A percentile compares a stretch with the other conserved stretches of the same genome.
Evolutionary conservation across 2,113 vertebrate species (phyloP).

Genomic region (Aegypius monachus): DNA sequence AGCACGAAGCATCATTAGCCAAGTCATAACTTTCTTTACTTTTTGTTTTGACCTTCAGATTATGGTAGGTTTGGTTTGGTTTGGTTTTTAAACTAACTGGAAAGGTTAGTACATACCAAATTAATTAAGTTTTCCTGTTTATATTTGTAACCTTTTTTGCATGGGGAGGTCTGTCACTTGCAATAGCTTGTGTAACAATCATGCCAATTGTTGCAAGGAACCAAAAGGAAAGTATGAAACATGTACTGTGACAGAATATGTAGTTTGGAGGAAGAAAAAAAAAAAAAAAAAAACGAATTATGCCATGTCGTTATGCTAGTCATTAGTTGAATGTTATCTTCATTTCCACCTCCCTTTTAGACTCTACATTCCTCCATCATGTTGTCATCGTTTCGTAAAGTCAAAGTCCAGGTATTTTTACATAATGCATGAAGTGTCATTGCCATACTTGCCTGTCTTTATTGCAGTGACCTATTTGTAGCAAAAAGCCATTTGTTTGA

Average conservation of each 20-base stretch:
- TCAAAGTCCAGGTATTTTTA: slow-evolving; percentile 88
- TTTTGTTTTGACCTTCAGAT: not conserved
- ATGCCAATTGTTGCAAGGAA: not conserved
- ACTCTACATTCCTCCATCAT: slow-evolving; percentile 78
- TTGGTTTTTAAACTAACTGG: not conserved
- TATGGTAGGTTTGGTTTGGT: not conserved
- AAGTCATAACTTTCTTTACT: not conserved
- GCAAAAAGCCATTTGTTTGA: not conserved
- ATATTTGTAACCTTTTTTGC: not conserved
- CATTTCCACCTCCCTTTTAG: slow-evolving; percentile 72
- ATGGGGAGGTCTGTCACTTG: not conserved
- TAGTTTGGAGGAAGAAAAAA: not conserved
- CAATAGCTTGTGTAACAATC: not conserved
- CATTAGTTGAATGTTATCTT: slow-evolving; percentile 63
- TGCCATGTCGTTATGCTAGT: not conserved
- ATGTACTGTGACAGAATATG: not conserved
- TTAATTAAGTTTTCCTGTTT: not conserved
- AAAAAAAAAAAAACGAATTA: not conserved
- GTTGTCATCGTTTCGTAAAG: slow-evolving; percentile 87
- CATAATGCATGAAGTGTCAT: slow-evolving; percentile 62
- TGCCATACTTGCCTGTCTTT: slow-evolving; percentile 60
- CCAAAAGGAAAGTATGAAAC: not conserved
- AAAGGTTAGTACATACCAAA: not conserved
- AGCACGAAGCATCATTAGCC: not conserved
- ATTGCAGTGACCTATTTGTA: slow-evolving; percentile 58